Evolutionary conservation across 2,113 vertebrate species (phyloP), one percentile per base, ranked within the genome.

Genomic region (Euleptes europaea): DNA sequence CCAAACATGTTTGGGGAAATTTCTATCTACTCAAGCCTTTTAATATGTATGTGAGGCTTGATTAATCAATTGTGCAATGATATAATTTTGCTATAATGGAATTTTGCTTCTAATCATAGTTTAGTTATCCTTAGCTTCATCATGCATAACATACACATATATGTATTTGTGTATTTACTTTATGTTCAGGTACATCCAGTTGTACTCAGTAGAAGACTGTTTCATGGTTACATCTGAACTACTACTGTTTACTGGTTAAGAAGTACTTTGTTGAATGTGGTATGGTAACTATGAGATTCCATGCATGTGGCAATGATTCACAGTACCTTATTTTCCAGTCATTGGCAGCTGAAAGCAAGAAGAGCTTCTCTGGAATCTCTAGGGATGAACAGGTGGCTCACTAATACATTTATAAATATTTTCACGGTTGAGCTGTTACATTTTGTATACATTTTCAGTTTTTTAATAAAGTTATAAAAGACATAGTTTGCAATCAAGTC

Each of bases 361-460:
- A 14, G 33, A 10, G 67, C 42, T 44, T 80, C 31, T 80, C 31
- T 67, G 21, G 5, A 75, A 72, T 63, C 1, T 10, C 15, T 5
- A 3, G 1, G 85, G 12, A 90, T 63, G 60, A 82, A 69, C 4
- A 76, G 40, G 5, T 54, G 17, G 4, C 1, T 83, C 86, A 76
- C 60, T 2, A 66, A 6, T 23, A 76, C 67, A 11, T 73, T 72
- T 67, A 2, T 47, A 19, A 38, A 73, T 28, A 5, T 80, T 88
- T 73, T 9, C 2, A 83, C 60, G 77, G 19, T 47, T 57, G 4
- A 84, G 8, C 0, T 83, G 1, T 49, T 70, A 66, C n/a, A 71
- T 71, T 80, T n/a, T 57, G 51, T 3, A 35, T 86, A 72, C 82
- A n/a, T 60, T 84, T 86, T 88, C 70, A 86, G 0, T 13, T 80